Evolutionary conservation across 2,888 invertebrate genomes (phyloP).

Genomic region (Drosophila anomalata): DNA sequence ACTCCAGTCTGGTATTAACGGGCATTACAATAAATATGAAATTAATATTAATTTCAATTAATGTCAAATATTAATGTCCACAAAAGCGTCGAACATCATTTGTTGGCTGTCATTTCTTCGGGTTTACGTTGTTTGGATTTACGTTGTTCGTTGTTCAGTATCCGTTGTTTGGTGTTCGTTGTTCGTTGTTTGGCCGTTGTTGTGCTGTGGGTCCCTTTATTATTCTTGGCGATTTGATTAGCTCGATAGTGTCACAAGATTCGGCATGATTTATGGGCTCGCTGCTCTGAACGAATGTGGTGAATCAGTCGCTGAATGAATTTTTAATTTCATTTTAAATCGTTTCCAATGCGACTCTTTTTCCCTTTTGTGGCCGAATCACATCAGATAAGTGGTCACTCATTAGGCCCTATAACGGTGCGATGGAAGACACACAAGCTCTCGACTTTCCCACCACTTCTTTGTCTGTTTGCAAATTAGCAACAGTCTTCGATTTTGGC

Average conservation of each 20-base stretch:
- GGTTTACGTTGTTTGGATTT: constrained; percentile 33
- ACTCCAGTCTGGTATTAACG: constrained; percentile 58
- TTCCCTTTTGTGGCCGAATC: constrained; percentile 25
- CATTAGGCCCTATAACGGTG: constrained; percentile 74
- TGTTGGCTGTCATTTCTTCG: constrained; percentile 70
- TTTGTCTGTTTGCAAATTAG: constrained; percentile 51
- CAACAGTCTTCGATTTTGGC: constrained; percentile 25
- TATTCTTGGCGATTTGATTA: constrained; percentile 81
- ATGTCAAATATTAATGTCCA: constrained; percentile 82
- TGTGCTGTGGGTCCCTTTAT: constrained; percentile 37
- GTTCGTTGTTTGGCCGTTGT: constrained; percentile 29
- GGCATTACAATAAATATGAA: constrained; percentile 80
- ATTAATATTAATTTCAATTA: constrained; percentile 83
- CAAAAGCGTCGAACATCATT: constrained; percentile 81
- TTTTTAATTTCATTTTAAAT: constrained; percentile 70
- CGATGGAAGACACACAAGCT: constrained; percentile 51
- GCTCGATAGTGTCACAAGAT: constrained; percentile 82
- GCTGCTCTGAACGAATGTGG: constrained; percentile 38
- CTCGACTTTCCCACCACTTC: constrained; percentile 41
- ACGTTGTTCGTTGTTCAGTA: constrained; percentile 40
- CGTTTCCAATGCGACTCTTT: constrained; percentile 46
- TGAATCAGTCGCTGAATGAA: constrained; percentile 44
- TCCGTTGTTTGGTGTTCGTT: constrained; percentile 28
- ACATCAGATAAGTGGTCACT: constrained; percentile 69
- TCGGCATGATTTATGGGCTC: constrained; percentile 80